Evolutionary conservation across 2,888 invertebrate genomes (phyloP).

Genomic region (Boloria euphrosyne): DNA sequence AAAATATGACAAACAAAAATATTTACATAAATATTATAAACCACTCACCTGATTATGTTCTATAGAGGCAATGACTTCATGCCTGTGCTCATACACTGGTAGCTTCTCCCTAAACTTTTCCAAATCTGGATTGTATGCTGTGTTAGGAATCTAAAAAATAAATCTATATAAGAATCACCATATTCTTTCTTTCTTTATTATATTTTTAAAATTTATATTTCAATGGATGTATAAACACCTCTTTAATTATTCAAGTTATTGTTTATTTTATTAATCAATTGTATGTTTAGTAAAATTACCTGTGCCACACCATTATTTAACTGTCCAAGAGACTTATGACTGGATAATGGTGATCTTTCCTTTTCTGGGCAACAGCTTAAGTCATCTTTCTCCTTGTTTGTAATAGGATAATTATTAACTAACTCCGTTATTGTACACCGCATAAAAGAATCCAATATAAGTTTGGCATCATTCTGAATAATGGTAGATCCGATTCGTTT

Average conservation of each 20-base stretch:
- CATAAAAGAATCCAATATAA: constrained; percentile 84
- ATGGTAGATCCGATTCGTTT: constrained; percentile 86
- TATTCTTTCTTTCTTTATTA: no score
- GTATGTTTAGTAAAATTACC: constrained; percentile 47
- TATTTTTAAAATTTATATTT: no score
- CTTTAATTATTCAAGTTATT: no score
- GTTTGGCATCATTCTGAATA: constrained; percentile 85
- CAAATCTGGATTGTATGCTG: constrained; percentile 79
- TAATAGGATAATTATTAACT: constrained; percentile 85
- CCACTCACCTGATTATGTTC: constrained; percentile 83
- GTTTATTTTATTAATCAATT: background rate
- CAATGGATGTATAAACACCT: no score
- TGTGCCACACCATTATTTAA: constrained; percentile 87
- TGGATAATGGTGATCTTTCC: constrained; percentile 80
- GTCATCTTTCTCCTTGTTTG: constrained; percentile 86
- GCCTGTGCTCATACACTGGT: constrained; percentile 86
- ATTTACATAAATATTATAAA: background rate
- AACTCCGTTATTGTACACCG: constrained; percentile 84
- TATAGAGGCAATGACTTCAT: constrained; percentile 86
- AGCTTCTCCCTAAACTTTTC: constrained; percentile 84
- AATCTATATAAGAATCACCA: background rate
- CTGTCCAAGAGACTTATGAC: constrained; percentile 84
- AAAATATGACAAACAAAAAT: background rate
- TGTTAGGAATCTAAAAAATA: constrained; percentile 65
- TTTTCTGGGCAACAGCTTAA: constrained; percentile 86